Conservation (phyloP, 2,797 vertebrate genomes). For the Tolypeutes matacus region DNA sequence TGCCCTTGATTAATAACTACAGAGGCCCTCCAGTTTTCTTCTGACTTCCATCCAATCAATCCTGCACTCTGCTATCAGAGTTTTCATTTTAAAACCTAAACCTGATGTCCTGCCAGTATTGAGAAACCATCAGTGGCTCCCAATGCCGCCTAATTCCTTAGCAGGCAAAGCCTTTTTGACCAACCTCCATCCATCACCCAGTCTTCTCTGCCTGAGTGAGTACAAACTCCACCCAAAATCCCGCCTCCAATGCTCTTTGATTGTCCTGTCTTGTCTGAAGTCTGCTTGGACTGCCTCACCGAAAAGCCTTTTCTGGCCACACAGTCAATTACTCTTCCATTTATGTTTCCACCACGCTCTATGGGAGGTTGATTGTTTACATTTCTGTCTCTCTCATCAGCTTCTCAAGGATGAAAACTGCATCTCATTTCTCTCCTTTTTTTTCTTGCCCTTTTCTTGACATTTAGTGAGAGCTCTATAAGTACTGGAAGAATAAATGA, state of each 20-base stretch:
- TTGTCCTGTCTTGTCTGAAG: not conserved
- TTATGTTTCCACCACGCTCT: not conserved
- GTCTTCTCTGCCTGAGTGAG: too few species aligned
- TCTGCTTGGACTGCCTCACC: not conserved
- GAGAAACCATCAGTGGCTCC: not conserved
- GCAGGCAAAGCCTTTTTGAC: not conserved
- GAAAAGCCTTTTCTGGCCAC: not conserved
- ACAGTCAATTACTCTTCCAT: not conserved
- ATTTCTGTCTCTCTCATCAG: not conserved
- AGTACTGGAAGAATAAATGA: not conserved
- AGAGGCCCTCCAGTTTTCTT: not conserved
- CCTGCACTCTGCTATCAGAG: not conserved
- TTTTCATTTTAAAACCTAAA: not conserved
- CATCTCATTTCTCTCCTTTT: not conserved
- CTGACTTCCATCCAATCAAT: not conserved
- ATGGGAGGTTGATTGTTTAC: not conserved
- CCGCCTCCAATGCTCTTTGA: not conserved
- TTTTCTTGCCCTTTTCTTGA: not conserved
- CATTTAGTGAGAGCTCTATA: not conserved
- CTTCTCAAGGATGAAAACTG: not conserved
- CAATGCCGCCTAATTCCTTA: not conserved
- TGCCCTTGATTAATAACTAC: not conserved
- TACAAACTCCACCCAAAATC: not conserved
- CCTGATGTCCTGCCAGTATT: not conserved
- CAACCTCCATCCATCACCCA: not conserved